Base-by-base conservation (phyloP, 2,888 invertebrate species). In the Melipona beecheii region DNA sequence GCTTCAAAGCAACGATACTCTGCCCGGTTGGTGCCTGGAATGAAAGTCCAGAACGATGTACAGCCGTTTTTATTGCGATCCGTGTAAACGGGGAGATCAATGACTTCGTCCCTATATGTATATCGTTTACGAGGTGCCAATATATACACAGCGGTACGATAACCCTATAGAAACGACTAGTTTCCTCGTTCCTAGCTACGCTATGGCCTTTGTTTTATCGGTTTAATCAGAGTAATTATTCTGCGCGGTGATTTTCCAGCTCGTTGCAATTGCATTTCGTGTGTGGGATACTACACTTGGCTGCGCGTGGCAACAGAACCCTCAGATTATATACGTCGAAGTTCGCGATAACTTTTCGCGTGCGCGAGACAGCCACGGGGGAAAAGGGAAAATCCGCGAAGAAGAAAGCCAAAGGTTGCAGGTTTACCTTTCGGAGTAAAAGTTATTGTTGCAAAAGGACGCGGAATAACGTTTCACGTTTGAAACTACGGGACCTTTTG, bases 71-170 rank as follows among this genome's bases (percentile, higher is more conserved):
- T 75, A 74, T 78, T 76, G 54, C 78, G 70, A 72, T 52, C 4
- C 24, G 64, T 31, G 56, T 75, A 60, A 52, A 66, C 73, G 54
- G 58, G 11, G 62, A 71, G 71, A 82, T 71, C 58, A 81, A 81
- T 56, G 71, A 81, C 81, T 75, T 68, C 66, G 43, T 43, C 68
- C 70, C 62, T 71, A 56, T 36, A 56, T 27, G 66, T 36, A 52
- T 11, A 21, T 75, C 60, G 56, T 87, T 80, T 86, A 81, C 77
- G 78, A 75, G 73, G 75, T 78, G 81, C 69, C 66, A 75, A 81
- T 79, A 74, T 79, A 74, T 56, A 78, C 62, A 64, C 17, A 70
- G 56, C 17, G 69, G 56, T 31, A 17, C 27, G 82, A 72, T 73
- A 72, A 83, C 60, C 52, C 58, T 49, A 70, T 66, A 66, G 62